Evolutionary conservation across 1,140 invertebrate species (phyloP), one percentile per base, ranked within the genome.

Genomic region (Daktulosphaira vitifoliae): DNA sequence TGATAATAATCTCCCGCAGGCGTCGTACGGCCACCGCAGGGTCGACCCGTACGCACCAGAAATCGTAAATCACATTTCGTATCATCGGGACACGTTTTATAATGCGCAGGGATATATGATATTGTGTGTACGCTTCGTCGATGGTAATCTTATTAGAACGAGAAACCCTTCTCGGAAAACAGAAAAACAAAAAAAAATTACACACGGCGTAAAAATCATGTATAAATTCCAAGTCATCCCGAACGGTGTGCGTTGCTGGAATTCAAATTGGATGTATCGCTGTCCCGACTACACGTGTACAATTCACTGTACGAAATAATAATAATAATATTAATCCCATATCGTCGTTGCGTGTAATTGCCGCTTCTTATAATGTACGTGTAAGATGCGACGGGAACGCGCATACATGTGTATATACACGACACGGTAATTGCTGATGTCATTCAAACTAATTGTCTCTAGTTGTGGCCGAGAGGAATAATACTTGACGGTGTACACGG

Each of bases 381-480:
- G 29, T 33, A 33, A 33, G 29, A 33, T 33, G 11, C 29, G 29
- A 11, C 11, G 29, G 5, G 29, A 6, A 33, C 29, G n/a, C n/a
- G n/a, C n/a, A n/a, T n/a, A n/a, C n/a, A n/a, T n/a, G n/a, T n/a
- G n/a, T n/a, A n/a, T n/a, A n/a, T n/a, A n/a, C 29, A 46, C 25
- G 16, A 11, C 54, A 23, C 26, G 54, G 54, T 59, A 59, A 59
- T 59, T 46, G 54, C 54, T 46, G 39, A 59, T 59, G 54, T 59
- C 54, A 59, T 59, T 59, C 54, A 59, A 59, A 59, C 54, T 59
- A 59, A 59, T 59, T 59, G 54, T 59, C 42, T 59, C 39, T n/a
- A 11, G 29, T 7, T 44, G 39, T 15, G n/a, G 5, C 9, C 7
- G 39, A 11, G 39, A 4, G n/a, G 9, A 11, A 16, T 44, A 44